Percentiles rank a stretch among this genome's conserved stretches.
phyloP scores from a whole-genome alignment of 2,113 vertebrate genomes.

The Pagrus major region DNA sequence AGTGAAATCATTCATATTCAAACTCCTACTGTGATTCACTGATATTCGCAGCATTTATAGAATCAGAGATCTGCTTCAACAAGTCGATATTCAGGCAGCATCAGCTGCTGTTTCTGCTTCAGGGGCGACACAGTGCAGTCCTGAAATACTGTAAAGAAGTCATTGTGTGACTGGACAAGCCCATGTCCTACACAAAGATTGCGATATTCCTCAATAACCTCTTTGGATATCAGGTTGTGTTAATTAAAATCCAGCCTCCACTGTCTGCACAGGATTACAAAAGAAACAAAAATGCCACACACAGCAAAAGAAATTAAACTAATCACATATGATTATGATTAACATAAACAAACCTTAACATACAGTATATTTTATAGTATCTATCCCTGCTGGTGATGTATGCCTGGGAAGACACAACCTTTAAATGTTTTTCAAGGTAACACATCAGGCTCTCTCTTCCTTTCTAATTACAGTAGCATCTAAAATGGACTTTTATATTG shows the following conservation, averaged over 20 bases:
- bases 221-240: neutral
- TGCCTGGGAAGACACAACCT: neutral
- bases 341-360: neutral
- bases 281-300: neutral
- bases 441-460: neutral
- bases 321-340: neutral
- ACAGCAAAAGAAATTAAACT: neutral
- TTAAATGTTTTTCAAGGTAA: constrained; percentile 2
- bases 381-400: neutral
- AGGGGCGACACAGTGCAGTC: neutral
- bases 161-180: neutral
- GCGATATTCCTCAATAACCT: neutral
- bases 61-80: constrained; percentile 16
- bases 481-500: neutral
- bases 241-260: neutral
- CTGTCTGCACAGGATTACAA: neutral
- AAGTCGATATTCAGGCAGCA: neutral
- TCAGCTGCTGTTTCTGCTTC: neutral
- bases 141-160: constrained; percentile 5
- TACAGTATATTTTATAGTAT: neutral
- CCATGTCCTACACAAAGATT: neutral
- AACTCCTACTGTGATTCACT: constrained; percentile 5
- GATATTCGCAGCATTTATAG: constrained; percentile 11
- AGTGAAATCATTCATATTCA: constrained; percentile 15
- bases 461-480: neutral